Base-by-base conservation (phyloP, 1,140 invertebrate genomes). In the Phenacoccus solenopsis region DNA sequence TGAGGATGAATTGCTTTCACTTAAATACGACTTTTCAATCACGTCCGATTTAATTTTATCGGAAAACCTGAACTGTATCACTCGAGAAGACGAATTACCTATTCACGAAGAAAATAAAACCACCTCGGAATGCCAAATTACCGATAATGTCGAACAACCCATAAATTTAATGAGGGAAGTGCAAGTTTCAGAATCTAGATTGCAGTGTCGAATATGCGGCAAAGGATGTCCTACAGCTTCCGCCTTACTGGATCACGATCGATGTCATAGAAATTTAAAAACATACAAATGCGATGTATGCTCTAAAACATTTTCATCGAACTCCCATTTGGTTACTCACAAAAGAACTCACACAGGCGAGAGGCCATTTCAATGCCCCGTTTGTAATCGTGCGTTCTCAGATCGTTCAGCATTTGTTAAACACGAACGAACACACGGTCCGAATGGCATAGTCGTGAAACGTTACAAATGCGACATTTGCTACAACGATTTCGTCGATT, bases 381-480 rank as follows among this genome's bases (percentile, higher is more conserved):
- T 91, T 35, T 91, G 90, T 75, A 69, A 49, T 71, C 73, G 67
- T 73, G 75, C 64, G 10, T 87, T 83, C 75, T 86, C 81, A 0
- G 79, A 82, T 30, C 82, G 83, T 68, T 83, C 81, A 67, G 80
- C 84, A 67, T 74, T 87, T 25, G 77, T 80, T 71, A 75, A 88
- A 10, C 89, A 91, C 79, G 78, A 89, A 57, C 79, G 84, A 1
- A 86, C 86, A 25, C 88, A 90, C 76, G 59, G 59, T 16, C 59
- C 59, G 12, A 64, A 64, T 25, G 59, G 59, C 74, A 81, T 77
- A 1, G 76, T 80, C 20, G 69, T 68, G 21, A 61, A 57, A 21
- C 85, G 86, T 16, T 86, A 88, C 70, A 82, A 88, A 1, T 91
- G 89, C 75, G 84, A 87, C 24, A 83, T 88, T 0, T 91, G 89